phyloP scores from a whole-genome alignment of 2,113 vertebrate genomes.

The Lepus europaeus region DNA sequence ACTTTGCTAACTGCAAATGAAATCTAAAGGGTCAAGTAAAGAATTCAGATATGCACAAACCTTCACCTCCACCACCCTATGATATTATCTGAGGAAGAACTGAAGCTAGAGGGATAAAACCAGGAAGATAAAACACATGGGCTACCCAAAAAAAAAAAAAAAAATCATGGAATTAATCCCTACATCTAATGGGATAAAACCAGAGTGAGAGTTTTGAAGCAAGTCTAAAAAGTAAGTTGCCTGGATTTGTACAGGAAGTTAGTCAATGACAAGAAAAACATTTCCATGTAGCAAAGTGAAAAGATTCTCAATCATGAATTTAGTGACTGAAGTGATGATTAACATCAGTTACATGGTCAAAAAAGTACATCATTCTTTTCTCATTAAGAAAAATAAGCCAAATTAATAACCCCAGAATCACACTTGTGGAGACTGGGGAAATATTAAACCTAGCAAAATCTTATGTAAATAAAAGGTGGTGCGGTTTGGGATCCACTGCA shows the following conservation, averaged over 20 bases:
- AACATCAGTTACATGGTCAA: not conserved
- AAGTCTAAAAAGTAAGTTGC: not conserved
- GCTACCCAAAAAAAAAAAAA: not conserved
- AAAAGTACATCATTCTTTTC: not conserved
- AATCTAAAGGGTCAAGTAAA: not conserved
- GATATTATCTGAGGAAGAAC: not conserved
- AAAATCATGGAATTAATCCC: not conserved
- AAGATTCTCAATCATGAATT: not conserved
- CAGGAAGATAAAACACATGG: not conserved
- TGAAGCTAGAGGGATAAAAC: not conserved
- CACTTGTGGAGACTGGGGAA: not conserved
- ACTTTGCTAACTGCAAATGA: not conserved
- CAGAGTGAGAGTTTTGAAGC: not conserved
- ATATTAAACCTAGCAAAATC: not conserved
- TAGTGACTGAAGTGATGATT: not conserved
- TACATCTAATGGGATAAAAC: not conserved
- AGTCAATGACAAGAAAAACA: not conserved
- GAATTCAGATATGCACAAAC: not conserved
- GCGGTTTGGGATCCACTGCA: not conserved
- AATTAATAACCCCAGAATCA: not conserved
- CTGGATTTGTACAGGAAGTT: not conserved
- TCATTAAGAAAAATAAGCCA: not conserved
- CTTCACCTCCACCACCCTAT: not conserved
- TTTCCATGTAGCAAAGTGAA: not conserved
- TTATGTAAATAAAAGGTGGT: not conserved